Conservation (phyloP, 2,113 vertebrate genomes). For the Dryoscopus gambensis region DNA sequence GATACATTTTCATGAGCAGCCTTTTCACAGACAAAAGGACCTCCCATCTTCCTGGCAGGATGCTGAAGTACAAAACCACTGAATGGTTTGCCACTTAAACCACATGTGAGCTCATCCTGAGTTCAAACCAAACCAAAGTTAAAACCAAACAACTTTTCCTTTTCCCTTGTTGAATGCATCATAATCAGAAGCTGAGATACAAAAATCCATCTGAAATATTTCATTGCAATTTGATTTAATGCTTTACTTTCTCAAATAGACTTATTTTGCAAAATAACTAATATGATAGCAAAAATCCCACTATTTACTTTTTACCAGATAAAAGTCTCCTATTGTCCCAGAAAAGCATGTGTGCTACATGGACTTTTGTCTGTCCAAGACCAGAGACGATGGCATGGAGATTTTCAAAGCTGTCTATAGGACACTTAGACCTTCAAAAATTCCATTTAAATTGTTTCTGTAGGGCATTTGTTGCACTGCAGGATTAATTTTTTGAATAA, state of each 20-base stretch:
- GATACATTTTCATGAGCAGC: neutral
- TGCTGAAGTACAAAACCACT: neutral
- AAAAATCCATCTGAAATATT: neutral
- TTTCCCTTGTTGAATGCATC: neutral
- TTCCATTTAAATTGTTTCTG: neutral
- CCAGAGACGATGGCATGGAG: neutral
- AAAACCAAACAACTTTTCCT: neutral
- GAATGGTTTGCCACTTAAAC: accelerated
- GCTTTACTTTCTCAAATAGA: neutral
- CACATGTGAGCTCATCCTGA: accelerated
- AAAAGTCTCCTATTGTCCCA: neutral
- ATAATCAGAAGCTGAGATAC: neutral
- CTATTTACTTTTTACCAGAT: neutral
- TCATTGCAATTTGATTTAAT: neutral
- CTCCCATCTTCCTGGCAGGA: neutral
- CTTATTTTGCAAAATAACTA: neutral
- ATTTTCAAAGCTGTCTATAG: neutral
- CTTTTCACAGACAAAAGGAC: neutral
- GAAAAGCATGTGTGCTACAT: neutral
- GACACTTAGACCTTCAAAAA: neutral
- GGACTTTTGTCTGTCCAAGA: neutral
- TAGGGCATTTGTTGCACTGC: neutral
- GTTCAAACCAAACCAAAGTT: neutral
- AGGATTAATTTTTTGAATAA: conserved; percentile 12
- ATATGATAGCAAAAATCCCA: neutral